Conservation (phyloP, 2,888 invertebrate genomes). For the Belgica antarctica region DNA sequence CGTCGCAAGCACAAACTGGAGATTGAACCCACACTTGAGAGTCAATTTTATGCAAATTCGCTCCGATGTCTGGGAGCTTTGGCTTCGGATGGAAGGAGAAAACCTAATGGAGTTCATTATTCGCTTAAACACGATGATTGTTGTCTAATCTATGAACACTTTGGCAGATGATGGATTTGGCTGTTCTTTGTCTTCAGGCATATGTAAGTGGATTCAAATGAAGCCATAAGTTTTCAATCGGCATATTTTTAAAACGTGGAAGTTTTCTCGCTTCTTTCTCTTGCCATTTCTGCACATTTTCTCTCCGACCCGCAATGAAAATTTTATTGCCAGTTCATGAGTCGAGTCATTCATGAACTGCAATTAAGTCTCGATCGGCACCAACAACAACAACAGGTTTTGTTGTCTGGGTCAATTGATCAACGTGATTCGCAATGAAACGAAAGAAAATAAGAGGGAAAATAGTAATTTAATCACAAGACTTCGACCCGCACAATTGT, state of each 20-base stretch:
- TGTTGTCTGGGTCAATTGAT: conserved; percentile 10
- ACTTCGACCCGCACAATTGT: no score
- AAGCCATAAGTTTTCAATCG: conserved; percentile 1
- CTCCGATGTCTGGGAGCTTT: not conserved
- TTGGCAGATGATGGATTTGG: not conserved
- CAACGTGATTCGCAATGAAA: not conserved
- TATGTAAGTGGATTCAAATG: not conserved
- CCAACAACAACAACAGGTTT: no score
- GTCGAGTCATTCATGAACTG: conserved; percentile 7
- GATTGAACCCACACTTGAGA: not conserved
- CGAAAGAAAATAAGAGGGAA: not conserved
- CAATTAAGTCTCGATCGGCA: not conserved
- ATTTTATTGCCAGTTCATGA: not conserved
- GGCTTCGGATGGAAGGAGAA: not conserved
- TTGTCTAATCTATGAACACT: conserved; percentile 6
- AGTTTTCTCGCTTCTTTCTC: not conserved
- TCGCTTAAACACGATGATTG: not conserved
- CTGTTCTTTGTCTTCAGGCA: not conserved
- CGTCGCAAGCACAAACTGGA: no score
- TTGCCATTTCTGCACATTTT: no score
- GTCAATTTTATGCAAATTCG: not conserved
- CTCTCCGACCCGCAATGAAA: not conserved
- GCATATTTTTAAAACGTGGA: not conserved
- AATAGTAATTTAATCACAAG: not conserved
- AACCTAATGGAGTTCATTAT: conserved; percentile 6